A percentile compares a stretch with the other conserved stretches of the same genome.
These are phyloP conservation scores for Leptinotarsa rubiginosa DNA, from an alignment of 2,888 invertebrate species.

Conservation along the genomic window DNA sequence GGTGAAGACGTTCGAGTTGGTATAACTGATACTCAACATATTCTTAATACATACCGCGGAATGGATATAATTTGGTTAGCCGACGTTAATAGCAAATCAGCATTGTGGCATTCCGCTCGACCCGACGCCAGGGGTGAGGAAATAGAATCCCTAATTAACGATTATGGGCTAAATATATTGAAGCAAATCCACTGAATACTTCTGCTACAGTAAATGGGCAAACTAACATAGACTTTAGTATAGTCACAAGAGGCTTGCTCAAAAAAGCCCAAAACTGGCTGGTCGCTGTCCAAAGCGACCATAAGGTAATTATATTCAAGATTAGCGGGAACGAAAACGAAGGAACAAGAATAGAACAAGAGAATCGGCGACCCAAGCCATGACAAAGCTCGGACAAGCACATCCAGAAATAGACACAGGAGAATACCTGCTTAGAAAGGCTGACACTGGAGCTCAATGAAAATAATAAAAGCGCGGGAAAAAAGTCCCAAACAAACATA, in stretches of 20 bases:
- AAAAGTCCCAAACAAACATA: constrained; percentile 1
- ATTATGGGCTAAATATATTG: neutral
- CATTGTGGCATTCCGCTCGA: neutral
- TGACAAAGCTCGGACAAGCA: too few species aligned
- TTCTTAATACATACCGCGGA: neutral
- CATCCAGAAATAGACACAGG: neutral
- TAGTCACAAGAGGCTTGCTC: neutral
- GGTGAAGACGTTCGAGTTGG: neutral
- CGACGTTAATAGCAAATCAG: neutral
- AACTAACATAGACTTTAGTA: neutral
- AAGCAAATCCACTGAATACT: neutral
- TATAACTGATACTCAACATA: neutral
- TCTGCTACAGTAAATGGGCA: neutral
- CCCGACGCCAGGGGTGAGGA: neutral
- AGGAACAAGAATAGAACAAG: neutral
- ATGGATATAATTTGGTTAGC: neutral
- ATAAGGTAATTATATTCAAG: neutral
- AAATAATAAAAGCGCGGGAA: neutral
- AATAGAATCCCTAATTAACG: neutral
- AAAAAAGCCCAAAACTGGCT: neutral
- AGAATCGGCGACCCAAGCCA: too few species aligned
- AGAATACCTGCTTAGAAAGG: neutral
- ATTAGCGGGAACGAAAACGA: neutral
- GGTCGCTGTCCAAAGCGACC: neutral
- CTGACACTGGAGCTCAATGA: neutral